A percentile compares a stretch with the other conserved stretches of the same genome.
Evolutionary conservation across 2,113 vertebrate genomes (phyloP).

Genomic region (Phasianus colchicus): DNA sequence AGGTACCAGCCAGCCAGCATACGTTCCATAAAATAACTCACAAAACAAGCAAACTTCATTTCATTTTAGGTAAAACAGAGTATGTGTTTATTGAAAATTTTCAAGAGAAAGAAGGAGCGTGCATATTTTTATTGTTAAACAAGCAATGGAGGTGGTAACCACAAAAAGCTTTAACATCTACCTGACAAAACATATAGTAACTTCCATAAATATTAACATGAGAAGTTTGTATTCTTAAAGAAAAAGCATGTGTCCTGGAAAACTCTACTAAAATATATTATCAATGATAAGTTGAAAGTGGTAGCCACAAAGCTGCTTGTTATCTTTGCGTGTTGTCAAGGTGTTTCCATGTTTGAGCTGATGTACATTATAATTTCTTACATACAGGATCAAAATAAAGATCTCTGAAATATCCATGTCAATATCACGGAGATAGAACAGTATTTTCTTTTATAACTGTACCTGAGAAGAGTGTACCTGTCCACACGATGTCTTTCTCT

Average conservation of each 20-base stretch:
- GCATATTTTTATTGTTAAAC: not conserved
- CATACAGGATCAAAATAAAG: not conserved
- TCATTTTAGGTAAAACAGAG: not conserved
- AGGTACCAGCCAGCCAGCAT: not conserved
- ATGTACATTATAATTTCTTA: not conserved
- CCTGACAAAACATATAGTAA: not conserved
- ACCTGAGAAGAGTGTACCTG: not conserved
- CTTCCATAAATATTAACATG: not conserved
- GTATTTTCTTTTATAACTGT: not conserved
- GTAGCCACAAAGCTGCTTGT: not conserved
- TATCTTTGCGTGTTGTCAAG: not conserved
- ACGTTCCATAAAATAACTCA: not conserved
- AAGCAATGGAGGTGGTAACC: not conserved
- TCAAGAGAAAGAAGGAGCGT: not conserved
- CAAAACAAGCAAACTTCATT: not conserved
- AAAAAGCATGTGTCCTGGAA: not conserved
- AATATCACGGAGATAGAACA: not conserved
- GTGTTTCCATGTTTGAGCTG: not conserved
- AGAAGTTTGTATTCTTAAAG: not conserved
- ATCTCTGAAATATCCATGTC: not conserved
- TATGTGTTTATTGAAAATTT: conserved; percentile 48
- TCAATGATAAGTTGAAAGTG: not conserved
- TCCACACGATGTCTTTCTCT: not conserved
- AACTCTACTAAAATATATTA: not conserved
- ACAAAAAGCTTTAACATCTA: not conserved